Evolutionary conservation across 2,797 vertebrate genomes (phyloP).

Genomic region (Amblyraja radiata): DNA sequence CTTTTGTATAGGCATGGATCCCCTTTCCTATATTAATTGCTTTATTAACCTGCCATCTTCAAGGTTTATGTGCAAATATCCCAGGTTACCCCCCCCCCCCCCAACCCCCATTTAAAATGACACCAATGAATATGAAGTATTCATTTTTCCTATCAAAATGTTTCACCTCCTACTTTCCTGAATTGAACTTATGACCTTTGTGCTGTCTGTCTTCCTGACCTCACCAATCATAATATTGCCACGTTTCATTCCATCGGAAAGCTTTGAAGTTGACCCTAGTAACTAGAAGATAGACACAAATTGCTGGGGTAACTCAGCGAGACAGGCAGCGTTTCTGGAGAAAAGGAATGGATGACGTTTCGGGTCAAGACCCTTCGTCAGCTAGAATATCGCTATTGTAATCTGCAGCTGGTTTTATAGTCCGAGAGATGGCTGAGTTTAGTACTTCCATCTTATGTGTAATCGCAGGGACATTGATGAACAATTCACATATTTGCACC

Average conservation of each 20-base stretch:
- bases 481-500: background rate
- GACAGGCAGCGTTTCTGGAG: too few relatives aligned
- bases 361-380: too few relatives aligned
- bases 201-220: background rate
- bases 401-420: background rate
- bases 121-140: background rate
- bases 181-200: background rate
- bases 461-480: background rate
- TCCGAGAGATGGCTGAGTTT: background rate
- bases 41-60: background rate
- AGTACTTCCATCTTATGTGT: background rate
- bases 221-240: background rate
- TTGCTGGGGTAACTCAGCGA: too few relatives aligned
- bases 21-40: background rate
- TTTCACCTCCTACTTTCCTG: background rate
- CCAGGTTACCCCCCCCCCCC: background rate
- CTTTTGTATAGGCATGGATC: background rate
- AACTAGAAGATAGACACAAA: background rate
- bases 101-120: background rate
- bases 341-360: too few relatives aligned
- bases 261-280: background rate
- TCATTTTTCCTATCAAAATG: background rate
- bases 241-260: background rate
- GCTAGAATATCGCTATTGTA: background rate
- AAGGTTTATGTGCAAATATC: background rate